phyloP scores from a whole-genome alignment of 2,888 invertebrate species.

The Agrochola macilenta region DNA sequence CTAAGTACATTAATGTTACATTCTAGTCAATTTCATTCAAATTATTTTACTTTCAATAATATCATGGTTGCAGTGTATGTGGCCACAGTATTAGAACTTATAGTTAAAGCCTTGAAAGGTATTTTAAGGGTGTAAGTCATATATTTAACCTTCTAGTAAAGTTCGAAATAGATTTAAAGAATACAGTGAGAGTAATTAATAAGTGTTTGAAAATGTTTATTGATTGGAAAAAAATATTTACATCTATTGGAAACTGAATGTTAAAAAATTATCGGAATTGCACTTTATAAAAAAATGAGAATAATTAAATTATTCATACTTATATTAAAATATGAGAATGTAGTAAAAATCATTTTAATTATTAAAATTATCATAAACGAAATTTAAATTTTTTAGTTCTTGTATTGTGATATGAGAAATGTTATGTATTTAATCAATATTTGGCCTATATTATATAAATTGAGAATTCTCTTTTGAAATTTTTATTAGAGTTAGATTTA shows the following conservation, averaged over 20 bases:
- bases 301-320: constrained; percentile 78
- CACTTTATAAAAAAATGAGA: constrained; percentile 75
- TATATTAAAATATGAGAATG: constrained; percentile 65
- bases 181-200: constrained; percentile 74
- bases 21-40: constrained; percentile 86
- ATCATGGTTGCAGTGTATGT: constrained; percentile 40
- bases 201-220: constrained; percentile 68
- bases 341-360: constrained; percentile 65
- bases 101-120: constrained; percentile 60
- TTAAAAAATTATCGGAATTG: constrained; percentile 73
- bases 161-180: constrained; percentile 63
- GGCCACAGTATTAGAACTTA: constrained; percentile 66
- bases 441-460: constrained; percentile 78
- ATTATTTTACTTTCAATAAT: constrained; percentile 66
- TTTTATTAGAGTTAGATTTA: constrained; percentile 65
- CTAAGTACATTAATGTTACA: constrained; percentile 77
- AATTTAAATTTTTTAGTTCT: constrained; percentile 69
- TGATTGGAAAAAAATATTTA: constrained; percentile 64
- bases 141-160: constrained; percentile 56
- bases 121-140: constrained; percentile 57
- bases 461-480: constrained; percentile 67
- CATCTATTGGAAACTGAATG: constrained; percentile 70
- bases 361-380: constrained; percentile 67
- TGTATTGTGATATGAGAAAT: constrained; percentile 74
- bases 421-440: constrained; percentile 69